Evolutionary conservation across 2,888 invertebrate genomes (phyloP).

Genomic region (Drosophila macrospina): DNA sequence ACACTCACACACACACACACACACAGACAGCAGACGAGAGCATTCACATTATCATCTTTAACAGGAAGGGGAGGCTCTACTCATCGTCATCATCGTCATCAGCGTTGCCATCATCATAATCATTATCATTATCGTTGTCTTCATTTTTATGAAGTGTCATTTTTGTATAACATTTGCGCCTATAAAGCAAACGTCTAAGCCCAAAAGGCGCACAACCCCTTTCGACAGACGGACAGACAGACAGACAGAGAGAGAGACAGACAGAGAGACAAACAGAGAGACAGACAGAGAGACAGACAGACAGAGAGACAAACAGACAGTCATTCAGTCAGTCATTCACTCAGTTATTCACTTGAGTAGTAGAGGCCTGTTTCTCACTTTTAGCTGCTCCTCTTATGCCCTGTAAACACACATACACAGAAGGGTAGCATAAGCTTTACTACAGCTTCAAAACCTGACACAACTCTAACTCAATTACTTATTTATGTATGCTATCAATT

Average conservation of each 20-base stretch:
- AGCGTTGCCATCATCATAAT: constrained; percentile 36
- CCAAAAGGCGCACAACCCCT: constrained; percentile 57
- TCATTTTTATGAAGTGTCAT: constrained; percentile 78
- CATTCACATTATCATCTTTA: constrained; percentile 36
- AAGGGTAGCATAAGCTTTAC: not conserved
- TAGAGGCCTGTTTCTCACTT: not conserved
- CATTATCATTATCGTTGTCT: constrained; percentile 71
- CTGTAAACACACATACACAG: not conserved
- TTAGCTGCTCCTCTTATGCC: constrained; percentile 9
- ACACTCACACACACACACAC: constrained; percentile 51
- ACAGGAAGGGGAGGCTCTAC: constrained; percentile 10
- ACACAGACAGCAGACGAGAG: constrained; percentile 4
- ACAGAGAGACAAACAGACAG: constrained; percentile 13
- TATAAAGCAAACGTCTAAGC: constrained; percentile 66
- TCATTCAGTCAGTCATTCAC: constrained; percentile 32
- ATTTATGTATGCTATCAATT: too few species aligned
- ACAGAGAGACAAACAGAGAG: constrained; percentile 12
- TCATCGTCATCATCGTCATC: constrained; percentile 15
- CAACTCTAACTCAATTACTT: too few species aligned
- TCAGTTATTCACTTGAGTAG: constrained; percentile 32
- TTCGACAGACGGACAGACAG: constrained; percentile 18
- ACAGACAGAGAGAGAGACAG: too few species aligned
- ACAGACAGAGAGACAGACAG: constrained; percentile 12
- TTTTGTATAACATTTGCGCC: constrained; percentile 74
- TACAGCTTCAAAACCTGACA: too few species aligned